Base-by-base conservation (phyloP, 2,797 vertebrate genomes). In the Brachyrhaphis roseni region DNA sequence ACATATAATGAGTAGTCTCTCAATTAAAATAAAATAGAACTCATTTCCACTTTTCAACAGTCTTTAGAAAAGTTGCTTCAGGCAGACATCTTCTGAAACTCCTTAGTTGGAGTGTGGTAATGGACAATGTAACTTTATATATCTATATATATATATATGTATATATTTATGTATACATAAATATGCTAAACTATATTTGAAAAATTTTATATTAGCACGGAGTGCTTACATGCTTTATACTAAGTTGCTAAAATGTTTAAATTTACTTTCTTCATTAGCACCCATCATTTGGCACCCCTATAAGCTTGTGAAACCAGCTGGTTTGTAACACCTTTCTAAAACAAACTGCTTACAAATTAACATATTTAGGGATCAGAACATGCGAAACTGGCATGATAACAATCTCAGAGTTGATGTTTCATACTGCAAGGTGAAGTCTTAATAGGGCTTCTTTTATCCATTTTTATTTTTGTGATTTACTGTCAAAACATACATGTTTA, bases 261-360 rank as follows among this genome's bases (percentile, higher is more conserved):
- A 64, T 59, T 64, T 62, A 11, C 34, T 53, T 68, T 49, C 31
- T 43, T 49, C 77, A 75, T 81, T 74, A 76, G n/a, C 59, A 78
- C 47, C 66, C 59, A 78, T 43, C 41, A 73, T 76, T 78, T 82
- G 64, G 51, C 78, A 84, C 36, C 36, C 0, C 0, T 72, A 10
- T 41, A 47, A 76, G 51, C 36, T 41, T 0, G 34, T 73, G 41
- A 78, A 79, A 36, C 82, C 47, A 79, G 53, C 46, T 80, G 75
- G 6, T 77, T 78, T 59, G 36, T 45, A 59, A 78, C 81, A 1
- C 15, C 34, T 76, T 39, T 80, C 76, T 78, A 72, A 78, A 84
- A 64, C 74, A 77, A 57, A 36, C 70, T 49, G 49, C 31, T 75
- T 68, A 80, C 45, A 76, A 26, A 45, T 70, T 75, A 85, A 80